Percentiles rank a stretch among this genome's conserved stretches.
Evolutionary conservation across 2,113 vertebrate species (phyloP).

Genomic region (Callionymus lyra): DNA sequence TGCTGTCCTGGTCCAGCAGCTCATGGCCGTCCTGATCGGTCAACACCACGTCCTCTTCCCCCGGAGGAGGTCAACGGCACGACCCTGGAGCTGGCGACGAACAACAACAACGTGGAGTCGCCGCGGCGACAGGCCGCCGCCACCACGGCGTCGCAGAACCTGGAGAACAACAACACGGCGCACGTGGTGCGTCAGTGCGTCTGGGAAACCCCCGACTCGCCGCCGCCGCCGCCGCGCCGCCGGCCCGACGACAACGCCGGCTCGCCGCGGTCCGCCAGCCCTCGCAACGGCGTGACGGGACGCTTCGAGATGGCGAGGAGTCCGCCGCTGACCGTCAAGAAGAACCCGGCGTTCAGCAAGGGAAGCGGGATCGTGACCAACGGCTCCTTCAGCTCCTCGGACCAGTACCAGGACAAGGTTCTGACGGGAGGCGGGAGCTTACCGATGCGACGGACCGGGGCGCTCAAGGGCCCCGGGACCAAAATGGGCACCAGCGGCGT

Average conservation of each 20-base stretch:
- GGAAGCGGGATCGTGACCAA: slow-evolving; percentile 97
- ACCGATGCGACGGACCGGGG: slow-evolving; percentile 69
- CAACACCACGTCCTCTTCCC: slow-evolving; percentile 82
- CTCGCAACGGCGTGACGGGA: slow-evolving; percentile 69
- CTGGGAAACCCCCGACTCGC: slow-evolving; percentile 81
- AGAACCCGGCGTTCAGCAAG: slow-evolving; percentile 91
- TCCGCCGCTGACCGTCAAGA: slow-evolving; percentile 83
- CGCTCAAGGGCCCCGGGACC: slow-evolving; percentile 78
- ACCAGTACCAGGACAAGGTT: slow-evolving; percentile 62
- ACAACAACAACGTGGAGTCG: slow-evolving; percentile 79
- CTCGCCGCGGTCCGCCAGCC: slow-evolving; percentile 76
- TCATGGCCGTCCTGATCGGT: slow-evolving; percentile 95
- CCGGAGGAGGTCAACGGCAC: slow-evolving; percentile 64
- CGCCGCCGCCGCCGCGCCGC: slow-evolving; percentile 71
- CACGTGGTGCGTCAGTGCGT: slow-evolving; percentile 69
- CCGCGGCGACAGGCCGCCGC: slow-evolving; percentile 55
- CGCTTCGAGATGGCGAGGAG: slow-evolving; percentile 79
- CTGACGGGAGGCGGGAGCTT: slow-evolving; percentile 58
- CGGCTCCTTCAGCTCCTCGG: slow-evolving; percentile 89
- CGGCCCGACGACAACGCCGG: slow-evolving; percentile 65
- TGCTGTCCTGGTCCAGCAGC: slow-evolving; percentile 89
- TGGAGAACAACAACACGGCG: slow-evolving; percentile 83
- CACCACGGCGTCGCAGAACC: slow-evolving; percentile 62
- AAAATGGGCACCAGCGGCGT: slow-evolving; percentile 87
- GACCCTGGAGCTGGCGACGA: slow-evolving; percentile 63